phyloP scores from a whole-genome alignment of 2,888 invertebrate species.

The Scaptodrosophila latifasciaeformis region DNA sequence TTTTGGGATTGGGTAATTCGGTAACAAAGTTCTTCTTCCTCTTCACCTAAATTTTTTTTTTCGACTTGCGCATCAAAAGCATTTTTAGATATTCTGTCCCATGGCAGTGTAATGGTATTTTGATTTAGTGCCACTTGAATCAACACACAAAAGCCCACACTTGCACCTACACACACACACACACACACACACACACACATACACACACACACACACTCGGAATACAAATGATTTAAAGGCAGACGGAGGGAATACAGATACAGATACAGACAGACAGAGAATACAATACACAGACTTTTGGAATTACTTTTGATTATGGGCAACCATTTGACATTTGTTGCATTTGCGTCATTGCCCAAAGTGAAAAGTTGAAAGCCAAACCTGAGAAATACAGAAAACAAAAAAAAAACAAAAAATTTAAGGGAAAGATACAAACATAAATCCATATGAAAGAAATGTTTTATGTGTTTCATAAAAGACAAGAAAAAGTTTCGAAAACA shows the following conservation, averaged over 20 bases:
- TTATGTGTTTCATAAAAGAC: no score
- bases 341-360: conserved; percentile 31
- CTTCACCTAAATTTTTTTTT: no score
- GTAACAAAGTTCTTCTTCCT: conserved; percentile 38
- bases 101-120: conserved; percentile 44
- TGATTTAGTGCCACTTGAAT: conserved; percentile 43
- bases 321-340: conserved; percentile 32
- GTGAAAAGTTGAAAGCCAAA: conserved; percentile 2
- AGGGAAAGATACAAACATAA: no score
- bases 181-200: conserved; percentile 7
- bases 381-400: no score
- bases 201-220: conserved; percentile 3
- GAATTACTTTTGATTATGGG: no score
- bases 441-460: no score
- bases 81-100: conserved; percentile 42
- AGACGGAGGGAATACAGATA: no score
- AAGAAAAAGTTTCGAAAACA: no score
- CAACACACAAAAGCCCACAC: conserved; percentile 18
- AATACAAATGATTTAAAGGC: no score
- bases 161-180: no score
- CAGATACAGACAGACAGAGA: no score
- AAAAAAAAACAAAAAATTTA: not conserved
- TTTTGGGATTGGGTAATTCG: conserved; percentile 26
- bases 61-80: conserved; percentile 47
- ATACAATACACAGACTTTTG: no score